Percentiles rank a stretch among this genome's conserved stretches.
phyloP scores from a whole-genome alignment of 2,113 vertebrate species.

The Cinclus mexicanus region DNA sequence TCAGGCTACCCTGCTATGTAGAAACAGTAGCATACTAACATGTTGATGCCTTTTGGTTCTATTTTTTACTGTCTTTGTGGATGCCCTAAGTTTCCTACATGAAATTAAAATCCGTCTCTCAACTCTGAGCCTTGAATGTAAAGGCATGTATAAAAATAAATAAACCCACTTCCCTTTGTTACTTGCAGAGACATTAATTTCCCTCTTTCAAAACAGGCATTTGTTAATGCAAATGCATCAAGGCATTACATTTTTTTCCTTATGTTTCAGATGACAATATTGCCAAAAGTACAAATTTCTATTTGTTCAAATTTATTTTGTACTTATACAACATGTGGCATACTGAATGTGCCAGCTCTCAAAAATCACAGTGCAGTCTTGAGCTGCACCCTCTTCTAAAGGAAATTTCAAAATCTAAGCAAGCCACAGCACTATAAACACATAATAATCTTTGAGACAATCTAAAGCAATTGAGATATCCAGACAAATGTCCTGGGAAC shows the following conservation, averaged over 20 bases:
- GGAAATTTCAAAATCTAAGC: constrained; percentile 24
- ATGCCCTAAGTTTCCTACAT: not conserved
- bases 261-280: constrained; percentile 5
- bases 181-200: not conserved
- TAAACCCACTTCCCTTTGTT: not conserved
- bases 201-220: not conserved
- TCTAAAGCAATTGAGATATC: constrained; percentile 30
- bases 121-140: not conserved
- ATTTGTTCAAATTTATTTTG: constrained; percentile 38
- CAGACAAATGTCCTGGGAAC: constrained; percentile 19
- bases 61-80: not conserved
- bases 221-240: constrained; percentile 39
- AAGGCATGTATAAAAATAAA: not conserved
- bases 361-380: constrained; percentile 8
- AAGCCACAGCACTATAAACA: constrained; percentile 17
- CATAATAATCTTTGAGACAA: not conserved
- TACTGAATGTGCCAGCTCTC: not conserved
- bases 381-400: not conserved
- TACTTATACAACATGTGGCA: constrained; percentile 18
- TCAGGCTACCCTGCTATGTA: not conserved
- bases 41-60: not conserved
- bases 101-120: not conserved
- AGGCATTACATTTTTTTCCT: constrained; percentile 1
- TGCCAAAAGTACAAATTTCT: constrained; percentile 42
- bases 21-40: not conserved